These are phyloP conservation scores for Parapristionchus giblindavisi DNA, from an alignment of 2,888 invertebrate genomes.

Conservation along the genomic window DNA sequence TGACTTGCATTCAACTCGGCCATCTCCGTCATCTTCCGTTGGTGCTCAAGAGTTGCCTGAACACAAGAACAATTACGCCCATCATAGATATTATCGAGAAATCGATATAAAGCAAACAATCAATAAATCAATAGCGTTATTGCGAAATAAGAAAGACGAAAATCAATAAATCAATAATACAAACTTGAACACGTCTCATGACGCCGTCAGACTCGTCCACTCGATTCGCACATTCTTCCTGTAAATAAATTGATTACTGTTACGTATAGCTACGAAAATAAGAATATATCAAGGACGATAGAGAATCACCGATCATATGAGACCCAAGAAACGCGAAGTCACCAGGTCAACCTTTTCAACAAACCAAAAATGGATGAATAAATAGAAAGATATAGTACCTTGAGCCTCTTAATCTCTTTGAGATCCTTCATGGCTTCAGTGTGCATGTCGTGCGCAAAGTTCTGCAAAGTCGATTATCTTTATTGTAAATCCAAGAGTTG, in stretches of 20 bases:
- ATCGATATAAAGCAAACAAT: background rate
- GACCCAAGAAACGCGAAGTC: too few species aligned
- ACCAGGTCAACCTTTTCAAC: background rate
- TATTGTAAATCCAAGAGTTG: too few species aligned
- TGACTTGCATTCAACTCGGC: background rate
- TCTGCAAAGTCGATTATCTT: too few species aligned
- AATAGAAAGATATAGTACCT: background rate
- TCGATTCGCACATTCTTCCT: conserved; percentile 5
- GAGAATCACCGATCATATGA: too few species aligned
- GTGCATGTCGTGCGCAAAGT: conserved; percentile 1
- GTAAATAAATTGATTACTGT: background rate
- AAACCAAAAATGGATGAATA: background rate
- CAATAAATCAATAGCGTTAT: background rate
- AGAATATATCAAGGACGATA: too few species aligned
- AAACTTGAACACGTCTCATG: background rate
- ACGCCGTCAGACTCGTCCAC: conserved; percentile 9
- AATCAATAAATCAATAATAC: background rate
- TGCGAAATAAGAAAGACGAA: background rate
- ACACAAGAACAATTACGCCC: background rate
- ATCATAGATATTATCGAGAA: background rate
- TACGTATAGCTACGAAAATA: background rate
- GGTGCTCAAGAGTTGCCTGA: conserved; percentile 10
- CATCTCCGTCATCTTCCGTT: conserved; percentile 3
- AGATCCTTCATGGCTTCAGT: conserved; percentile 28
- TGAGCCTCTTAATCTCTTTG: background rate